A percentile compares a stretch with the other conserved stretches of the same genome.
Evolutionary conservation across 1,140 invertebrate genomes (phyloP).

Genomic region (Dendroctonus valens): DNA sequence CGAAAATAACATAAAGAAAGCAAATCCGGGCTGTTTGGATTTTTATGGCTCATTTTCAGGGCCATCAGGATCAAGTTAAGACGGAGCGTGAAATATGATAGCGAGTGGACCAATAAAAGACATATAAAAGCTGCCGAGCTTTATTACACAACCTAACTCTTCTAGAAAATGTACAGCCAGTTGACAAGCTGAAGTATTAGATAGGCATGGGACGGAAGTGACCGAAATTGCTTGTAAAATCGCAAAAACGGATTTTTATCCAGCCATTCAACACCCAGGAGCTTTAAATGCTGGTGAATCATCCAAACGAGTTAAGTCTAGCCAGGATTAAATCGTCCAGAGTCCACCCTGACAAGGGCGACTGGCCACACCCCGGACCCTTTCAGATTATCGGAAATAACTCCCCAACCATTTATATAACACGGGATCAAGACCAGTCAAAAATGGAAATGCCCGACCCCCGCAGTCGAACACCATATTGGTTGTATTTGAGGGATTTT

Average conservation of each 20-base stretch:
- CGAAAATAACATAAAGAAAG: conserved; percentile 34
- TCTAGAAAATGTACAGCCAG: conserved; percentile 7
- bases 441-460: conserved; percentile 33
- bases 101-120: conserved; percentile 36
- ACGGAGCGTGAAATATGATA: conserved; percentile 35
- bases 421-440: conserved; percentile 34
- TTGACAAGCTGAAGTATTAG: neutral
- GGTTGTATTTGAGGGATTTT: conserved; percentile 37
- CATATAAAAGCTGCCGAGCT: conserved; percentile 27
- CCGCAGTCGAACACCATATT: conserved; percentile 34
- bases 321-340: too few species aligned
- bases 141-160: conserved; percentile 31
- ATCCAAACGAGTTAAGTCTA: neutral
- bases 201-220: neutral
- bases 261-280: neutral
- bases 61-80: conserved; percentile 35
- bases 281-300: neutral
- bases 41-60: conserved; percentile 36
- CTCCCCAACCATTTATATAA: conserved; percentile 37
- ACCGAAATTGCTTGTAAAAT: neutral
- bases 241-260: neutral
- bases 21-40: conserved; percentile 36
- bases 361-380: conserved; percentile 40
- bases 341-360: too few species aligned
- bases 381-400: conserved; percentile 35